Conservation (phyloP, 2,888 invertebrate species). For the Scelioninae gen. 2 region DNA sequence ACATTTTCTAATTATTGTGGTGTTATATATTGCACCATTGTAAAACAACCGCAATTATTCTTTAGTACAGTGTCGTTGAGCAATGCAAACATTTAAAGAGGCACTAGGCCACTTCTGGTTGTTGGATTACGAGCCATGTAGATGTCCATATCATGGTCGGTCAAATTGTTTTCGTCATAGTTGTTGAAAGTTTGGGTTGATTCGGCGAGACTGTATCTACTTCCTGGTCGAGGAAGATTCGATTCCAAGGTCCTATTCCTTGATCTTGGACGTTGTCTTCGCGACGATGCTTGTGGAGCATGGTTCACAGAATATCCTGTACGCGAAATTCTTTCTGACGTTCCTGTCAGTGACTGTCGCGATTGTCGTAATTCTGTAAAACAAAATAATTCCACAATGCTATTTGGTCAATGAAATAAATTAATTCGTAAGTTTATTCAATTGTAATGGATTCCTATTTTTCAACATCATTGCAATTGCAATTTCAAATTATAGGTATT, state of each 20-base stretch:
- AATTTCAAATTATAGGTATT: too few species aligned
- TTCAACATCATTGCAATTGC: too few species aligned
- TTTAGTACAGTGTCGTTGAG: constrained; percentile 52
- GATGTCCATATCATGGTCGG: constrained; percentile 96
- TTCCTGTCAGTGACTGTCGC: constrained; percentile 88
- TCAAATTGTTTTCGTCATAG: constrained; percentile 95
- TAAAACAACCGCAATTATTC: constrained; percentile 4
- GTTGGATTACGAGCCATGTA: constrained; percentile 95
- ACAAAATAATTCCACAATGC: too few species aligned
- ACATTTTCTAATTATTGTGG: constrained; percentile 1
- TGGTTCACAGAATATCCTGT: constrained; percentile 83
- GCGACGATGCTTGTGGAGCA: constrained; percentile 76
- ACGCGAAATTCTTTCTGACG: constrained; percentile 88
- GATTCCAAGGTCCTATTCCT: constrained; percentile 83
- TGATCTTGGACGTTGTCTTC: constrained; percentile 85
- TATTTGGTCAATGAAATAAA: too few species aligned
- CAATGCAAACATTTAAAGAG: constrained; percentile 77
- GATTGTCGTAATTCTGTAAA: constrained; percentile 91
- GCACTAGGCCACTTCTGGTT: constrained; percentile 89
- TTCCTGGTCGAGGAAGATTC: constrained; percentile 82
- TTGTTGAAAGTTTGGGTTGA: constrained; percentile 89
- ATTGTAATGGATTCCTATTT: too few species aligned
- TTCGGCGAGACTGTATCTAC: constrained; percentile 87
- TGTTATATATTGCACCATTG: constrained; percentile 31
- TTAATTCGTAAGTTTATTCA: too few species aligned